These are phyloP conservation scores for Papilio gigon DNA, from an alignment of 2,888 invertebrate species.

Conservation along the genomic window DNA sequence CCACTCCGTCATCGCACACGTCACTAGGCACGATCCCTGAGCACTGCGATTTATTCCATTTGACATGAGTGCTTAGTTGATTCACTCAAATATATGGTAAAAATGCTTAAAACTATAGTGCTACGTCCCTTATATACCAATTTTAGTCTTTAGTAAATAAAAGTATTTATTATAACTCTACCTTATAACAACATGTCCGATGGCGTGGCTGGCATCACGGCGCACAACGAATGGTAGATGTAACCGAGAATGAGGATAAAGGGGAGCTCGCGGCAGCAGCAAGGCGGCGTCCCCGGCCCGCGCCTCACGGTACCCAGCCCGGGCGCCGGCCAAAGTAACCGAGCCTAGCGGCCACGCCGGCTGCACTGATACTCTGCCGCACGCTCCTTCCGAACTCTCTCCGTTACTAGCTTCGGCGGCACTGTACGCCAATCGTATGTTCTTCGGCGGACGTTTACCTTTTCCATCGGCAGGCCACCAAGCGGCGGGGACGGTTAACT, in stretches of 20 bases:
- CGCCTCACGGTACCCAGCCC: slow-evolving; percentile 91
- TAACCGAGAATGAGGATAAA: slow-evolving; percentile 94
- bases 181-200: slow-evolving; percentile 93
- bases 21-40: slow-evolving; percentile 36
- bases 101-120: too few relatives aligned
- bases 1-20: slow-evolving; percentile 48
- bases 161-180: slow-evolving; percentile 60
- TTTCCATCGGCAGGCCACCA: slow-evolving; percentile 93
- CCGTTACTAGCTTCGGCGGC: slow-evolving; percentile 91
- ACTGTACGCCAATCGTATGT: slow-evolving; percentile 92
- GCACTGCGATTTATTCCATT: slow-evolving; percentile 10
- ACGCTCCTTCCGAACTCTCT: slow-evolving; percentile 85
- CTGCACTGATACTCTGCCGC: slow-evolving; percentile 86
- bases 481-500: slow-evolving; percentile 92
- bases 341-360: slow-evolving; percentile 85
- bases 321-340: slow-evolving; percentile 89
- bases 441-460: slow-evolving; percentile 86
- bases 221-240: slow-evolving; percentile 95
- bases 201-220: slow-evolving; percentile 84
- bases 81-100: neutral
- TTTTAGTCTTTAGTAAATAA: neutral
- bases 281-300: slow-evolving; percentile 92
- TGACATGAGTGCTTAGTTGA: neutral
- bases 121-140: neutral
- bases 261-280: slow-evolving; percentile 92